These are phyloP conservation scores for Pomatorhinus ruficollis DNA, from an alignment of 2,113 vertebrate species.

Conservation along the genomic window DNA sequence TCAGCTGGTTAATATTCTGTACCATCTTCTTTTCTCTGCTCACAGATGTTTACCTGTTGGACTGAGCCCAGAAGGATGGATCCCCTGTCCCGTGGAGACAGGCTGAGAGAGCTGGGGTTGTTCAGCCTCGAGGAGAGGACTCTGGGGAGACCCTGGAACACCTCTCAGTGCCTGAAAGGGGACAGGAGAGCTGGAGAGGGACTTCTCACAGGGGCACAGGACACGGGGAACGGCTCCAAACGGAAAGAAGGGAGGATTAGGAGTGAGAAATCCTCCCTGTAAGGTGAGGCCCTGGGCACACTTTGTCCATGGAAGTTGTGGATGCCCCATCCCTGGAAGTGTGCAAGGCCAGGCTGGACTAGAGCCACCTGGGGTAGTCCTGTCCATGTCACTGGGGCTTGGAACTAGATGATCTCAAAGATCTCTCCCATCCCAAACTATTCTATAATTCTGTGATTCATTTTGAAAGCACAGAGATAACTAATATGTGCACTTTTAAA, in stretches of 20 bases:
- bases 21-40: not conserved
- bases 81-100: not conserved
- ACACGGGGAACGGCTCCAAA: not conserved
- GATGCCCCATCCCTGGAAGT: not conserved
- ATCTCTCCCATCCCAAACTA: not conserved
- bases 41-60: not conserved
- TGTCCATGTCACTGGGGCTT: not conserved
- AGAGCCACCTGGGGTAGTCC: not conserved
- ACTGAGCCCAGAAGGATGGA: not conserved
- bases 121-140: not conserved
- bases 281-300: not conserved
- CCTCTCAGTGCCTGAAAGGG: not conserved
- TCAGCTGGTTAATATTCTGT: not conserved
- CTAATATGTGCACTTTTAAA: not conserved
- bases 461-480: slow-evolving; percentile 2
- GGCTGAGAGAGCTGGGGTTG: not conserved
- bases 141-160: not conserved
- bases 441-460: not conserved
- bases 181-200: not conserved
- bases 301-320: not conserved
- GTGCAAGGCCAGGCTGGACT: not conserved
- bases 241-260: not conserved
- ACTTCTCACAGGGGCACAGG: not conserved
- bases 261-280: not conserved
- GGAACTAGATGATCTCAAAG: not conserved